Conservation (phyloP, 1,140 invertebrate species). For the Zaprionus camerounensis region DNA sequence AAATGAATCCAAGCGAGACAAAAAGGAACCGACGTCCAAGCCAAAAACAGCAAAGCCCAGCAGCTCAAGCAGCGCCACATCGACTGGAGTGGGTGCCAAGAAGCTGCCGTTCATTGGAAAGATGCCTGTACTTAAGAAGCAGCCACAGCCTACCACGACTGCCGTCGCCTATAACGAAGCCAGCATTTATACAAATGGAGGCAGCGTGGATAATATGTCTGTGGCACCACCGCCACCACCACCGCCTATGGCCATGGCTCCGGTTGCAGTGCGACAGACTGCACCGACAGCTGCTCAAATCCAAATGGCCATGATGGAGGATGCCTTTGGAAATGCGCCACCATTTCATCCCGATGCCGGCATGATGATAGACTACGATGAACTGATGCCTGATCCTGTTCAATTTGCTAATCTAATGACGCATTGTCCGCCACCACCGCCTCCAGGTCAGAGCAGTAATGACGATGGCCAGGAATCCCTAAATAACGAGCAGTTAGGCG, state of each 20-base stretch:
- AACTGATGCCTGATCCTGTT: conserved; percentile 83
- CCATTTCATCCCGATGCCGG: conserved; percentile 80
- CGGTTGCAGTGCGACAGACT: conserved; percentile 35
- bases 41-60: conserved; percentile 42
- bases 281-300: conserved; percentile 80
- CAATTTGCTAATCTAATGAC: conserved; percentile 82
- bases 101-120: conserved; percentile 89
- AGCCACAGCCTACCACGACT: conserved; percentile 51
- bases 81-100: conserved; percentile 75
- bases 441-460: conserved; percentile 49
- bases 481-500: conserved; percentile 18
- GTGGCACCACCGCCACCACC: conserved; percentile 51
- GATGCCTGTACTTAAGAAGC: conserved; percentile 89
- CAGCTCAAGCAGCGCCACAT: conserved; percentile 18
- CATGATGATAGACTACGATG: conserved; percentile 83
- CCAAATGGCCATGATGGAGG: conserved; percentile 83
- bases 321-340: conserved; percentile 77
- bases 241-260: conserved; percentile 25
- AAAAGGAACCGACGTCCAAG: conserved; percentile 76
- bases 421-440: conserved; percentile 75
- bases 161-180: conserved; percentile 44
- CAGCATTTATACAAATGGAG: conserved; percentile 33
- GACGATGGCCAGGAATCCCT: conserved; percentile 18
- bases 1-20: conserved; percentile 73
- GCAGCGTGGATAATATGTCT: conserved; percentile 38